Evolutionary conservation across 2,797 vertebrate species (phyloP).

Genomic region (Crenichthys baileyi): DNA sequence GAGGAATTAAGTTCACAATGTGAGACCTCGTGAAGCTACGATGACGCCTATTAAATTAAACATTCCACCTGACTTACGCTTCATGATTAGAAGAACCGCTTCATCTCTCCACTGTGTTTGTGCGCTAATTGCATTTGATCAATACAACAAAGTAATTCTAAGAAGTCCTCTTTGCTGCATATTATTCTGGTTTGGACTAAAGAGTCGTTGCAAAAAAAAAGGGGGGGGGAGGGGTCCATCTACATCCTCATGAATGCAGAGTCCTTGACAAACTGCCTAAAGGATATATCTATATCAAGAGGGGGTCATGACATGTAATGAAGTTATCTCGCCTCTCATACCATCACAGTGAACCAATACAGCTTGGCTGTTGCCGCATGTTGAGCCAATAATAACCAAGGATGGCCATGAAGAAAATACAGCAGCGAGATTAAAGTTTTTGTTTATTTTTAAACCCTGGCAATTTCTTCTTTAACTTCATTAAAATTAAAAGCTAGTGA

Average conservation of each 20-base stretch:
- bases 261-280: slow-evolving; percentile 71
- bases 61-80: slow-evolving; percentile 59
- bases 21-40: slow-evolving; percentile 66
- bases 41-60: slow-evolving; percentile 78
- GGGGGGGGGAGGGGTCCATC: slow-evolving; percentile 21
- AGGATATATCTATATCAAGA: slow-evolving; percentile 71
- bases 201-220: slow-evolving; percentile 29
- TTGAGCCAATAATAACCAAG: slow-evolving; percentile 55
- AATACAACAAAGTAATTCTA: slow-evolving; percentile 74
- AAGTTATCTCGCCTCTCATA: slow-evolving; percentile 66
- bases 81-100: slow-evolving; percentile 58
- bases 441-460: slow-evolving; percentile 17
- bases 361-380: slow-evolving; percentile 16
- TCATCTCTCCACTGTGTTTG: slow-evolving; percentile 15
- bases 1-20: slow-evolving; percentile 79
- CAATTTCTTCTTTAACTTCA: slow-evolving; percentile 25
- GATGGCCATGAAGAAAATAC: slow-evolving; percentile 29
- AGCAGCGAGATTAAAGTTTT: not conserved
- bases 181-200: slow-evolving; percentile 11
- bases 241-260: slow-evolving; percentile 64
- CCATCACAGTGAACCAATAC: slow-evolving; percentile 44
- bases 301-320: slow-evolving; percentile 68
- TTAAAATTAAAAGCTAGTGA: slow-evolving; percentile 8
- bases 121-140: slow-evolving; percentile 74
- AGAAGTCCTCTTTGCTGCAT: slow-evolving; percentile 49